Evolutionary conservation across 2,888 invertebrate species (phyloP), one percentile per base, ranked within the genome.

Genomic region (Drosophila testacea): DNA sequence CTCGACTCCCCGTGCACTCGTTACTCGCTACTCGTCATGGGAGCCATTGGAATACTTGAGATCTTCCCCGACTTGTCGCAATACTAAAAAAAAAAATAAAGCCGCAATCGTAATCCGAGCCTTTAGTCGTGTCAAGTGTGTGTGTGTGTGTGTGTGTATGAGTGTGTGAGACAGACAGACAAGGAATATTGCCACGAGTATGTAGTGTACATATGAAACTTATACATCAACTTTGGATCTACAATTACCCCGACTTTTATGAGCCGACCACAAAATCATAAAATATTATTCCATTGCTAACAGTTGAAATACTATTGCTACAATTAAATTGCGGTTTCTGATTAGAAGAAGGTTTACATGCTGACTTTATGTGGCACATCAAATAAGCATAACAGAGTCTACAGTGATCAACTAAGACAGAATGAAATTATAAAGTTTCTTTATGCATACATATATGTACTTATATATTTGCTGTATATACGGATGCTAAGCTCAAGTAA

Each of bases 71-170:
- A 44, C 63, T 66, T 70, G 59, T 67, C 73, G 64, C 70, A 69
- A 70, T 75, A 30, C 27, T 11, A 38, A 55, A 56, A 65, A 68
- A 68, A 81, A 16, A 55, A 56, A 65, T 65, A 81, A 16, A 73
- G 67, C 73, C 65, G 57, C 62, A 42, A 11, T 68, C 72, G 84
- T 83, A 88, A 85, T 83, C 55, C 75, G 85, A 85, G 71, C 77
- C 85, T 70, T 69, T 65, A 81, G 81, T 83, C 83, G 88, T 85
- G 85, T 84, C 84, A 85, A 85, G 83, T 84, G 80, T 79, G 60
- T 64, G 42, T 36, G 52, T 68, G 48, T 69, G 41, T 47, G 73
- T 73, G 56, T 70, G 32, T 42, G 44, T 59, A 22, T 3, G 22
- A 22, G 22, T 22, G 63, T 64, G 30, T 32, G 32, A 65, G 44